Evolutionary conservation across 2,888 invertebrate genomes (phyloP).

Genomic region (Eustalomyia histrio): DNA sequence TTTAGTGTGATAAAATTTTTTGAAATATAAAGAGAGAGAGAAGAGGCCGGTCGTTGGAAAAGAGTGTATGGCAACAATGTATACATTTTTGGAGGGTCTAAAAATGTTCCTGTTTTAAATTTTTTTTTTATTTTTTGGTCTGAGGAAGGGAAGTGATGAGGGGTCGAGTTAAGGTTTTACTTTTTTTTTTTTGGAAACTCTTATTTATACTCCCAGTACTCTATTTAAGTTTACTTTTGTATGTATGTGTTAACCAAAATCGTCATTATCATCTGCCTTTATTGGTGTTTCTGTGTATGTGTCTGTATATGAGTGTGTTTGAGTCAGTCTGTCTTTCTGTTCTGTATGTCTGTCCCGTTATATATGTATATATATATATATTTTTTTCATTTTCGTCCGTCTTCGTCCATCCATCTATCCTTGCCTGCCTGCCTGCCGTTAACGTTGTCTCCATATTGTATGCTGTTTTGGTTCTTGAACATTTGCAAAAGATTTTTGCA

Average conservation of each 20-base stretch:
- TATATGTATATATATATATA: constrained; percentile 17
- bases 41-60: not conserved
- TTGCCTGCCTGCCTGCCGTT: constrained; percentile 31
- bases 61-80: not conserved
- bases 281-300: constrained; percentile 25
- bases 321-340: constrained; percentile 18
- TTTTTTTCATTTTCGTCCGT: constrained; percentile 29
- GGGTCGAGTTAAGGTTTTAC: not conserved
- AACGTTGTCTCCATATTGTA: constrained; percentile 27
- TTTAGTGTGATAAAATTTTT: not conserved
- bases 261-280: constrained; percentile 55
- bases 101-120: not conserved
- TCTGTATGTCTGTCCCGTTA: constrained; percentile 40
- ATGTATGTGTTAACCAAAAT: not conserved
- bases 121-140: not conserved
- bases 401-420: constrained; percentile 12
- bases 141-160: not conserved
- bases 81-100: not conserved
- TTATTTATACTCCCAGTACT: constrained; percentile 1
- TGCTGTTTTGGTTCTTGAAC: constrained; percentile 75
- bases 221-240: constrained; percentile 3
- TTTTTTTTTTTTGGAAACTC: too few relatives aligned
- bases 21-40: not conserved
- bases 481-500: constrained; percentile 79
- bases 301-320: constrained; percentile 1